Evolutionary conservation across 2,797 vertebrate genomes (phyloP).

Genomic region (Gymnoscopelus microlampas): DNA sequence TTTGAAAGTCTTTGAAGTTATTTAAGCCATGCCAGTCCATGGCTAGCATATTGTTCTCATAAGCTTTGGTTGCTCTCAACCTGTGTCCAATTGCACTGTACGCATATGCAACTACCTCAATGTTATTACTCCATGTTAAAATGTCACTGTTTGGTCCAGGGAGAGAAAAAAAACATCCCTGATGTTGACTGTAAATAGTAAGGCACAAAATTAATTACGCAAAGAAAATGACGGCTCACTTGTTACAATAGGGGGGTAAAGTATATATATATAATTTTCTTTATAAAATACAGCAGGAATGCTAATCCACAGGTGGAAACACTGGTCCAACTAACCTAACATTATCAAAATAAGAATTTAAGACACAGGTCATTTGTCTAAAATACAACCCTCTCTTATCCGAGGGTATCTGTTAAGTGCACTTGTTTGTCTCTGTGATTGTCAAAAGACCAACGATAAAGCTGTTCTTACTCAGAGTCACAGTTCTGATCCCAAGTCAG

Average conservation of each 20-base stretch:
- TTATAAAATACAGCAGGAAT: constrained; percentile 71
- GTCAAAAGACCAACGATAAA: constrained; percentile 6
- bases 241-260: constrained; percentile 35
- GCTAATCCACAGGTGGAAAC: constrained; percentile 75
- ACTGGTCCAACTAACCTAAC: constrained; percentile 56
- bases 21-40: constrained; percentile 68
- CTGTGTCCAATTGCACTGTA: constrained; percentile 70
- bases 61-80: constrained; percentile 70
- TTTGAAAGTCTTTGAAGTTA: constrained; percentile 68
- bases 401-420: constrained; percentile 55
- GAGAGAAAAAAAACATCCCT: constrained; percentile 33
- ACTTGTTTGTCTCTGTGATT: constrained; percentile 41
- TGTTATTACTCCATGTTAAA: constrained; percentile 45
- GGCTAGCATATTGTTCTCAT: constrained; percentile 72
- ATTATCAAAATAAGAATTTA: constrained; percentile 35
- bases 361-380: constrained; percentile 31
- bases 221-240: constrained; percentile 30
- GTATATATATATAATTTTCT: constrained; percentile 35
- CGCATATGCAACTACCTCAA: constrained; percentile 54
- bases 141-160: constrained; percentile 54
- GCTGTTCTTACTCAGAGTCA: not conserved
- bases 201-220: constrained; percentile 16
- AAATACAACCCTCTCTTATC: constrained; percentile 21
- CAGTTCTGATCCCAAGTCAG: constrained; percentile 24
- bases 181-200: constrained; percentile 32